Evolutionary conservation across 2,113 vertebrate species (phyloP).

Genomic region (Channa argus): DNA sequence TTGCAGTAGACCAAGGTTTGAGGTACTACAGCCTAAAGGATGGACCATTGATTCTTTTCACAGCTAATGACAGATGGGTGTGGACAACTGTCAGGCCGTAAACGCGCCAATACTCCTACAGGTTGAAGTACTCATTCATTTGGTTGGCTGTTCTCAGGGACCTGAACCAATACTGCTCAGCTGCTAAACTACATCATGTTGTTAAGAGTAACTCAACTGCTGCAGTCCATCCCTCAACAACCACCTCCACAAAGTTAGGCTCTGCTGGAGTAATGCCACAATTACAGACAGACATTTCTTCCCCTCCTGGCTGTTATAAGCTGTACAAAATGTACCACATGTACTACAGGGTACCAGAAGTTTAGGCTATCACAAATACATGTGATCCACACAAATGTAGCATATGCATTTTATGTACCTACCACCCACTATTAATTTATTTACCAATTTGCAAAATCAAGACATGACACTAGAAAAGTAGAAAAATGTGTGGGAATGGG

Average conservation of each 20-base stretch:
- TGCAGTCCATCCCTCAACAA: background rate
- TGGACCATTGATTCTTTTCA: conserved; percentile 6
- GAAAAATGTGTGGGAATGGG: conserved; percentile 13
- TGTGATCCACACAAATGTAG: background rate
- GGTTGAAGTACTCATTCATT: background rate
- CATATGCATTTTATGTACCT: conserved; percentile 37
- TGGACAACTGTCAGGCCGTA: background rate
- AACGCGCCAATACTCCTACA: conserved; percentile 2
- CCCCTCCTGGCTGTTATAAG: conserved; percentile 1
- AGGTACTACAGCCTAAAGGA: conserved; percentile 3
- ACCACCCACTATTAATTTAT: conserved; percentile 1
- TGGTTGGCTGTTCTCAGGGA: background rate
- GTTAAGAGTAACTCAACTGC: background rate
- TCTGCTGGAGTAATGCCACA: background rate
- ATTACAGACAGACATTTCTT: background rate
- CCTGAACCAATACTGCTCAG: background rate
- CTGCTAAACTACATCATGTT: conserved; percentile 1
- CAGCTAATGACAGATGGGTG: background rate
- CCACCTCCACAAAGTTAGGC: background rate
- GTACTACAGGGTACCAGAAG: background rate
- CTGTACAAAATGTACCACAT: background rate
- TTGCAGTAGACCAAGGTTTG: background rate
- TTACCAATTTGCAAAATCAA: conserved; percentile 13
- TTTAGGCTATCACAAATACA: background rate
- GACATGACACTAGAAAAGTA: conserved; percentile 38